These are phyloP conservation scores for Platorchestia sp. DNA, from an alignment of 1,140 invertebrate species.

Conservation along the genomic window DNA sequence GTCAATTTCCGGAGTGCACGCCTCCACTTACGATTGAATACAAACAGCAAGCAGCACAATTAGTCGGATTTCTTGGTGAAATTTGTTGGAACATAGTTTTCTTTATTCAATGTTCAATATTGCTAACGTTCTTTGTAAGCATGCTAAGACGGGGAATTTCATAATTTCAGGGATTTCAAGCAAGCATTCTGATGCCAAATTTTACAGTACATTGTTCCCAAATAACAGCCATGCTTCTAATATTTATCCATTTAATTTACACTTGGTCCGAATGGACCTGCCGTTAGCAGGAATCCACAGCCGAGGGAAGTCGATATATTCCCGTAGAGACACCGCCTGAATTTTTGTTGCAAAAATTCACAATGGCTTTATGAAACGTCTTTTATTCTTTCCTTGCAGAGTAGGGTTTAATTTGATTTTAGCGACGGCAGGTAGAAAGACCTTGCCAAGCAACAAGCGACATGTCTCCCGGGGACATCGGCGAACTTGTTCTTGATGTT, in stretches of 20 bases:
- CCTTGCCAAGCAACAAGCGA: background rate
- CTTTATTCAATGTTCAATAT: background rate
- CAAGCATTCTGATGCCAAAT: background rate
- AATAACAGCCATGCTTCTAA: background rate
- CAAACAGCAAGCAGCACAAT: background rate
- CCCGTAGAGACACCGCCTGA: too few species aligned
- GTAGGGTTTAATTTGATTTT: background rate
- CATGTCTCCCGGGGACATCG: background rate
- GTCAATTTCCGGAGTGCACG: background rate
- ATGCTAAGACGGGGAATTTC: too few species aligned
- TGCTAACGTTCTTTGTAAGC: background rate
- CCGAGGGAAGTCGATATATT: background rate
- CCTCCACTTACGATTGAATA: background rate
- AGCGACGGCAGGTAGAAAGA: background rate
- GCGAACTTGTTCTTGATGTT: conserved; percentile 35
- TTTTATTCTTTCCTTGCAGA: background rate
- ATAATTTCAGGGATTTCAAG: too few species aligned
- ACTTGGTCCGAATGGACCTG: background rate
- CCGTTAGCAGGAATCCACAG: background rate
- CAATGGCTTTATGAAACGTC: too few species aligned
- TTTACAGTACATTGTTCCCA: background rate
- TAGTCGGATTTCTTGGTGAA: background rate
- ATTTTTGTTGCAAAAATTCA: too few species aligned
- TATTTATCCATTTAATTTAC: background rate
- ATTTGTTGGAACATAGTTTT: background rate